Evolutionary conservation across 37 sponge, comb jelly and placozoan genomes (phyloP).

Genomic region (Halichondria panicea): DNA sequence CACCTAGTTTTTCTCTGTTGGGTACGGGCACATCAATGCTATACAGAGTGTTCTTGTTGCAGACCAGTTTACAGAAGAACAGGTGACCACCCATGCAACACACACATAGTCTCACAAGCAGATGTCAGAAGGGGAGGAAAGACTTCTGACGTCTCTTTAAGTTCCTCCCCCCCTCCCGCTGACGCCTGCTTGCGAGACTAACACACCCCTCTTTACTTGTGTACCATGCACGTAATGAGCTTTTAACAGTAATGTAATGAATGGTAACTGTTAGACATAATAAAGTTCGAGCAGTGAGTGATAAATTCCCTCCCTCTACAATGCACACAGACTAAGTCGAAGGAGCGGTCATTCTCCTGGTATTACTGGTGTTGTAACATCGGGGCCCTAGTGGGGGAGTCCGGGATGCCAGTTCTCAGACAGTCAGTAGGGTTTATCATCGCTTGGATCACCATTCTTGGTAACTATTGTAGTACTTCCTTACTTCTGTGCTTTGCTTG

Average conservation of each 20-base stretch:
- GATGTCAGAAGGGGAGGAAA: too few species aligned
- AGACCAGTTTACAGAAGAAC: constrained; percentile 65
- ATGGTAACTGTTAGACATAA: too few species aligned
- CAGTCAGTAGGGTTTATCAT: constrained; percentile 52
- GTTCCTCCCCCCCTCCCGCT: too few species aligned
- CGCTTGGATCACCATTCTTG: constrained; percentile 30
- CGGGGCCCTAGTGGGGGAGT: constrained; percentile 48
- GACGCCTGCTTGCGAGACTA: too few species aligned
- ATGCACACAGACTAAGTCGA: constrained; percentile 30
- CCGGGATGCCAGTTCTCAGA: constrained; percentile 57
- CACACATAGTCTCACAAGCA: too few species aligned
- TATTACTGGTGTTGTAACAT: constrained; percentile 67
- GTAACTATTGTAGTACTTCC: constrained; percentile 19
- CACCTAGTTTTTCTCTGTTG: constrained; percentile 55
- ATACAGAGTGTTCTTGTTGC: constrained; percentile 83
- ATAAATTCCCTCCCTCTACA: too few species aligned
- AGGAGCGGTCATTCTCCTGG: constrained; percentile 67
- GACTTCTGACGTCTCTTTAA: too few species aligned
- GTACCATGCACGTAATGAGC: too few species aligned
- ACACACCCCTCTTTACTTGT: too few species aligned
- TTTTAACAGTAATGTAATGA: too few species aligned
- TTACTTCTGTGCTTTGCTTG: not conserved
- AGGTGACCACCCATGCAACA: constrained; percentile 21
- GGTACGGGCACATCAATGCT: constrained; percentile 57
- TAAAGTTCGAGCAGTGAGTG: not conserved